Evolutionary conservation across 2,888 invertebrate genomes (phyloP).

Genomic region (Synergus laeviventris): DNA sequence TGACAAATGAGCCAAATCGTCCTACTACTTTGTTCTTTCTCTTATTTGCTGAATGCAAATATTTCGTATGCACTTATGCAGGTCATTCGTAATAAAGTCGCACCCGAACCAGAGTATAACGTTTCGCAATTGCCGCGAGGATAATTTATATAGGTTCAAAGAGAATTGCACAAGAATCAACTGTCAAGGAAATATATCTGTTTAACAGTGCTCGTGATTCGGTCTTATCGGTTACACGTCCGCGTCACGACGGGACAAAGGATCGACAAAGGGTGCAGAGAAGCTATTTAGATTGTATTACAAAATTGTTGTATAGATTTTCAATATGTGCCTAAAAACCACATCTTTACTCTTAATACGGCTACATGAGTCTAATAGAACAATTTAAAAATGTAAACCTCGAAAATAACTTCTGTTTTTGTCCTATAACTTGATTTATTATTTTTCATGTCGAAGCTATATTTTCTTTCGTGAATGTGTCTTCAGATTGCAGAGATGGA

Average conservation of each 20-base stretch:
- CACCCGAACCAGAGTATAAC: conserved; percentile 43
- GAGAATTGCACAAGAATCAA: conserved; percentile 64
- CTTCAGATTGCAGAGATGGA: conserved; percentile 50
- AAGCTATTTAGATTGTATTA: conserved; percentile 29
- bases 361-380: background rate
- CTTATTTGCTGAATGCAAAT: conserved; percentile 15
- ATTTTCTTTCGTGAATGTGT: conserved; percentile 40
- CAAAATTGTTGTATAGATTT: conserved; percentile 17
- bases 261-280: conserved; percentile 57
- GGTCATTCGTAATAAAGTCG: conserved; percentile 55
- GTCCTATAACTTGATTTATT: conserved; percentile 9
- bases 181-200: conserved; percentile 56
- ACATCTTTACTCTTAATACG: background rate
- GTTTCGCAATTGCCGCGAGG: conserved; percentile 49
- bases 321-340: background rate
- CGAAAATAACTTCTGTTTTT: conserved; percentile 14
- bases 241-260: conserved; percentile 62
- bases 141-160: conserved; percentile 65
- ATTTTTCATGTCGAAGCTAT: background rate
- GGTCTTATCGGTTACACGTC: conserved; percentile 63
- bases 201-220: conserved; percentile 60
- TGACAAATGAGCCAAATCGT: conserved; percentile 23
- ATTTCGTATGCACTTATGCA: conserved; percentile 27
- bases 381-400: too few species aligned
- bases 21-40: conserved; percentile 29